A percentile compares a stretch with the other conserved stretches of the same genome.
Conservation (phyloP, 2,113 vertebrate genomes). For the Potamarius usumacintae region DNA sequence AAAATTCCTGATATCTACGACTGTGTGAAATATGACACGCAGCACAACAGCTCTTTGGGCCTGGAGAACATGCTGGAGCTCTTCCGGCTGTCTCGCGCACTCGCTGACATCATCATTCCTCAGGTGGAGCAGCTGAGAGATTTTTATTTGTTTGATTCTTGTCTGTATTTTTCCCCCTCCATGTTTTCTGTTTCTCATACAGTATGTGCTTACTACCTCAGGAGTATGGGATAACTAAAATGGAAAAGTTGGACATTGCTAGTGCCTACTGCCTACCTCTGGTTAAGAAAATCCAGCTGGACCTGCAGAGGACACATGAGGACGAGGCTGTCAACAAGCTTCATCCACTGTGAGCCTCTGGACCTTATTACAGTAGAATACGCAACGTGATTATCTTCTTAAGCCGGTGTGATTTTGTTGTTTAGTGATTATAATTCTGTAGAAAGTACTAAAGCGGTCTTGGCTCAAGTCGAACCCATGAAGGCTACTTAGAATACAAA, state of each 20-base stretch:
- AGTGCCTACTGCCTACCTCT: constrained; percentile 95
- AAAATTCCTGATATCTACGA: constrained; percentile 98
- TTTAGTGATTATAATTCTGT: not conserved
- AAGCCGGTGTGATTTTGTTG: not conserved
- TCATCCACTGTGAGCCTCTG: constrained; percentile 83
- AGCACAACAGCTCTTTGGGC: constrained; percentile 86
- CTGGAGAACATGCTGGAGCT: constrained; percentile 89
- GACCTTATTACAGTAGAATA: not conserved
- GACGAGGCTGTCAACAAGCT: constrained; percentile 98
- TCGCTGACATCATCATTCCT: constrained; percentile 94
- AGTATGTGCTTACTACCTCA: constrained; percentile 54
- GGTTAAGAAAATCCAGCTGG: constrained; percentile 93
- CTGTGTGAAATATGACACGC: constrained; percentile 94
- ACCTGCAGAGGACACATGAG: constrained; percentile 96
- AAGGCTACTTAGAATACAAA: not conserved
- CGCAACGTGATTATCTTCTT: not conserved
- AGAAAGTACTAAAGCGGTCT: not conserved
- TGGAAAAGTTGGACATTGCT: constrained; percentile 95
- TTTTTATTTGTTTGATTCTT: not conserved
- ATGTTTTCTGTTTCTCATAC: not conserved
- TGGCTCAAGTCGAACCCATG: not conserved
- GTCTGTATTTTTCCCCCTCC: not conserved
- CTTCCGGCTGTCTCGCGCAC: constrained; percentile 85
- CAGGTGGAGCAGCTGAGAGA: constrained; percentile 74
- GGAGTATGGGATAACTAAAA: constrained; percentile 93